phyloP scores from a whole-genome alignment of 1,140 invertebrate species.

The Plectrocnemia conspersa region DNA sequence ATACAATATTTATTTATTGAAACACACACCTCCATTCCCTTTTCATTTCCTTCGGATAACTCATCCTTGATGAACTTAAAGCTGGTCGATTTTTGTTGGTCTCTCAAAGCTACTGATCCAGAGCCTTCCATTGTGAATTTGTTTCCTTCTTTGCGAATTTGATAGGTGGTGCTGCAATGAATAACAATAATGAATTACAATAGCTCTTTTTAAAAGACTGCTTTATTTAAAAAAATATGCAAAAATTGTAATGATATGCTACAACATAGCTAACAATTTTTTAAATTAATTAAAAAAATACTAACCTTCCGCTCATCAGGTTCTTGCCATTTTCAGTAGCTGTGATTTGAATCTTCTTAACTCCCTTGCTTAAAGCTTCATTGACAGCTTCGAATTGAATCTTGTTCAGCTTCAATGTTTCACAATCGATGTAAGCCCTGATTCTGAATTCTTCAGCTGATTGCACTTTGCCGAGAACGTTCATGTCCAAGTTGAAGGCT shows the following conservation, averaged over 20 bases:
- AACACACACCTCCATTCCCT: constrained; percentile 54
- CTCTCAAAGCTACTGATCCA: constrained; percentile 60
- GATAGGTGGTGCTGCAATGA: constrained; percentile 56
- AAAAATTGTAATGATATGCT: no score
- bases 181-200: constrained; percentile 29
- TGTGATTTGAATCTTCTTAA: constrained; percentile 57
- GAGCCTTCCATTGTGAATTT: constrained; percentile 68
- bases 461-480: constrained; percentile 53
- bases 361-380: constrained; percentile 53
- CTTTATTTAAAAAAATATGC: no score
- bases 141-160: constrained; percentile 62
- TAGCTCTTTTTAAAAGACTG: no score
- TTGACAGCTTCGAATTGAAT: constrained; percentile 60
- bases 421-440: constrained; percentile 59
- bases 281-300: constrained; percentile 7
- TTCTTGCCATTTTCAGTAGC: constrained; percentile 61
- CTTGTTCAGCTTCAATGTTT: constrained; percentile 61
- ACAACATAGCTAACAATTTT: no score
- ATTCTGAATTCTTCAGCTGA: constrained; percentile 63
- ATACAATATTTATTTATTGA: constrained; percentile 2
- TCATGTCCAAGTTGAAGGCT: constrained; percentile 51
- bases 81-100: constrained; percentile 60
- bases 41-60: constrained; percentile 56
- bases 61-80: constrained; percentile 66
- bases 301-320: constrained; percentile 62